Percentiles rank a stretch among this genome's conserved stretches.
phyloP scores from a whole-genome alignment of 2,797 vertebrate species.

The Pelodytes ibericus region DNA sequence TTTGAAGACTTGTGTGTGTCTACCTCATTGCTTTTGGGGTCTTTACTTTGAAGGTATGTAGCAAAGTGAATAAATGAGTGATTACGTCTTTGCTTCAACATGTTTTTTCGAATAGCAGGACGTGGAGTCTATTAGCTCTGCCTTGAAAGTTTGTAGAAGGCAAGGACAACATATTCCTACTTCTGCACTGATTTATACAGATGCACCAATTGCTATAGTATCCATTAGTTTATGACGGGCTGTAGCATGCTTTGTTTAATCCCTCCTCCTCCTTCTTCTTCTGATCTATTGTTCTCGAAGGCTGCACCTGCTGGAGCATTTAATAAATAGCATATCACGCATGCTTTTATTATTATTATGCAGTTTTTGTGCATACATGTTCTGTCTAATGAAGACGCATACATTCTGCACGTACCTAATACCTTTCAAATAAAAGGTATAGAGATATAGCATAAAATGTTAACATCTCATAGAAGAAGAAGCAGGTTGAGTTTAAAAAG shows the following conservation, averaged over 20 bases:
- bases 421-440: neutral
- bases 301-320: conserved; percentile 18
- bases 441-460: neutral
- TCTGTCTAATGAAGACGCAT: neutral
- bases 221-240: neutral
- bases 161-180: neutral
- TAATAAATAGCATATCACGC: neutral
- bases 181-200: neutral
- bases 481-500: too few relatives aligned
- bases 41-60: neutral
- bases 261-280: neutral
- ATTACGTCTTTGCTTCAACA: conserved; percentile 11
- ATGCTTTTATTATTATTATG: neutral
- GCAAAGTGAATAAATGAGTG: neutral
- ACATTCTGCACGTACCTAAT: neutral
- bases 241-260: conserved; percentile 7
- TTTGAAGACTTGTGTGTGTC: neutral
- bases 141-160: neutral
- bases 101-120: neutral
- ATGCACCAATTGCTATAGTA: conserved; percentile 1
- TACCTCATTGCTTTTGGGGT: neutral
- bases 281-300: neutral
- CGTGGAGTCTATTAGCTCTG: neutral
- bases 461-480: too few relatives aligned
- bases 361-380: neutral